These are phyloP conservation scores for Tarsius wallacei DNA, from an alignment of 2,797 vertebrate species.

Conservation along the genomic window DNA sequence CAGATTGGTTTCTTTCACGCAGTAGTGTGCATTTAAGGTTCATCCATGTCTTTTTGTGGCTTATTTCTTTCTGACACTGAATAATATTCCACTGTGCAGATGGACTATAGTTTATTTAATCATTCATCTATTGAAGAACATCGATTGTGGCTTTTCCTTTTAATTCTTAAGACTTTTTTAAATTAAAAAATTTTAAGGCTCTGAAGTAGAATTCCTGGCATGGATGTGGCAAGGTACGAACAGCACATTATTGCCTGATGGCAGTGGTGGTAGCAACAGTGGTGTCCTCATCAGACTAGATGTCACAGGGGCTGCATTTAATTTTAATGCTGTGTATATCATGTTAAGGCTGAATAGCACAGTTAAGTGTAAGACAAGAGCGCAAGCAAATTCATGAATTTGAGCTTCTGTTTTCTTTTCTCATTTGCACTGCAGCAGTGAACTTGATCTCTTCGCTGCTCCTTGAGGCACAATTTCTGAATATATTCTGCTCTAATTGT, in stretches of 20 bases:
- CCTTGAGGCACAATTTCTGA: slow-evolving; percentile 43
- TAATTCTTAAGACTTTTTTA: neutral
- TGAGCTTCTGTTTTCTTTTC: slow-evolving; percentile 34
- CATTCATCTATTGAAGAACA: neutral
- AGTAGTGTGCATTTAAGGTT: neutral
- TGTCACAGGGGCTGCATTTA: neutral
- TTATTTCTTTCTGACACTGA: neutral
- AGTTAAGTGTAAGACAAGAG: neutral
- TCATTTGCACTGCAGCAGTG: neutral
- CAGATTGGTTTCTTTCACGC: no score
- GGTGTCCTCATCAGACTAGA: neutral
- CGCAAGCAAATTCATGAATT: neutral
- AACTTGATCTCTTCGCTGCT: neutral
- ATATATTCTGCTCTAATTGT: neutral
- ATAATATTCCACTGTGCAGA: neutral
- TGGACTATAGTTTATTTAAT: neutral
- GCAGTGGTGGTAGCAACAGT: neutral
- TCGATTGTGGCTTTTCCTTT: neutral
- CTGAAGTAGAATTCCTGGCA: neutral
- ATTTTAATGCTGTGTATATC: neutral
- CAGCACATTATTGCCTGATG: neutral
- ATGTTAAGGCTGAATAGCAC: neutral
- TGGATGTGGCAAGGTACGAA: neutral
- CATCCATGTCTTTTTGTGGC: neutral
- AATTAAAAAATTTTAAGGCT: neutral